A percentile compares a stretch with the other conserved stretches of the same genome.
phyloP scores from a whole-genome alignment of 2,888 invertebrate genomes.

The Ecdyonurus torrentis region DNA sequence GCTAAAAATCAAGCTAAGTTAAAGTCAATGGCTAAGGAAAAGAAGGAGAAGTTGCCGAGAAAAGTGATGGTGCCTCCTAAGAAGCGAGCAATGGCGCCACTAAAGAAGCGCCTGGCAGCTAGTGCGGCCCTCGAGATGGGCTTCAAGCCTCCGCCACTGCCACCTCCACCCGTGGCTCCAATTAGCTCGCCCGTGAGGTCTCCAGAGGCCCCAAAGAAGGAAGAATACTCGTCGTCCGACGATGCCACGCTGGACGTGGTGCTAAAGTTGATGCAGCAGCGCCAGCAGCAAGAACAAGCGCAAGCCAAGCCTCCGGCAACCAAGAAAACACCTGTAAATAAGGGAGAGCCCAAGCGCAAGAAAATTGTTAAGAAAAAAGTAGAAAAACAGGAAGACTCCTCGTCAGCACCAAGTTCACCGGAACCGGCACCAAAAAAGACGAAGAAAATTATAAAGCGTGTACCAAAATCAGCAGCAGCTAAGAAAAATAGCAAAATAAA shows the following conservation, averaged over 20 bases:
- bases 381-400: not conserved
- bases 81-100: slow-evolving; percentile 9
- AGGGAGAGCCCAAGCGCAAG: not conserved
- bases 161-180: no score
- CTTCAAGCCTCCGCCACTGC: not conserved
- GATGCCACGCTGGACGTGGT: not conserved
- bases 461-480: slow-evolving; percentile 15
- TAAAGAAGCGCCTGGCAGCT: not conserved
- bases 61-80: slow-evolving; percentile 11
- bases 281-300: not conserved
- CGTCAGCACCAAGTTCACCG: not conserved
- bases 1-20: slow-evolving; percentile 7
- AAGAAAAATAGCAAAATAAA: slow-evolving; percentile 17
- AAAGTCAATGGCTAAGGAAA: not conserved
- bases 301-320: not conserved
- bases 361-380: not conserved
- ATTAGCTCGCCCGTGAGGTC: not conserved
- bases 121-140: not conserved
- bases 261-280: not conserved
- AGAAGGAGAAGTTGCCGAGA: slow-evolving; percentile 11
- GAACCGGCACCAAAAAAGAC: not conserved
- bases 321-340: not conserved
- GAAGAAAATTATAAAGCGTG: not conserved
- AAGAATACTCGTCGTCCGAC: not conserved
- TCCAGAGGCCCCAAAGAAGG: not conserved